Evolutionary conservation across 1,140 invertebrate species (phyloP), one percentile per base, ranked within the genome.

Genomic region (Conopomorpha cramerella): DNA sequence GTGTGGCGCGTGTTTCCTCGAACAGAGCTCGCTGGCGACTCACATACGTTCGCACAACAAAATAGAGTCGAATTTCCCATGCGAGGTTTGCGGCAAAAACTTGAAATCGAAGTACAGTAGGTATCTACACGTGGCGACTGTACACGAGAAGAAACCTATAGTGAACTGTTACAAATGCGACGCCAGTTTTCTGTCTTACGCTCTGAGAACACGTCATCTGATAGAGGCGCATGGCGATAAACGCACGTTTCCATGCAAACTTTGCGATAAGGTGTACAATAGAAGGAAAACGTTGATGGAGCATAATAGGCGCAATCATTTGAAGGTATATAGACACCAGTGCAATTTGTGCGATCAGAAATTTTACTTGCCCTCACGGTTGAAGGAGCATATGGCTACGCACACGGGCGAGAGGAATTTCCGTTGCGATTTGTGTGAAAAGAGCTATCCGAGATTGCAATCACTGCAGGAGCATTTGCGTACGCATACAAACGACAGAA

Each of bases 301-400:
- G 18, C 70, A 74, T 25, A 60, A 58, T 16, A 39, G 70, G 8
- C 36, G 70, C 4, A 61, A 59, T 12, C 70, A 74, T 53, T 45
- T 68, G 16, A 74, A 74, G 26, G 58, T 74, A 0, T 55, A 55
- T 13, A 45, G 51, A 2, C 70, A 74, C 41, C 63, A 70, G 25
- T 74, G 70, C 18, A 59, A 70, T 30, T 38, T 67, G 16, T 74
- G 70, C 27, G 66, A 70, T 18, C 63, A 71, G 16, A 49, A 53
- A 10, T 74, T 71, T 14, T 74, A 71, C 28, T 14, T 68, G 3
- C 70, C 70, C 2, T 67, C 64, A 0, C 23, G 66, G 3, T 45
- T 74, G 4, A 71, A 70, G 17, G 70, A 74, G 11, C 70, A 74
- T 10, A 64, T 74, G 61, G 66, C 64, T 0, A 70, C 66, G 0